Conservation (phyloP, 1,140 invertebrate species). For the Drosophila mojavensis region DNA sequence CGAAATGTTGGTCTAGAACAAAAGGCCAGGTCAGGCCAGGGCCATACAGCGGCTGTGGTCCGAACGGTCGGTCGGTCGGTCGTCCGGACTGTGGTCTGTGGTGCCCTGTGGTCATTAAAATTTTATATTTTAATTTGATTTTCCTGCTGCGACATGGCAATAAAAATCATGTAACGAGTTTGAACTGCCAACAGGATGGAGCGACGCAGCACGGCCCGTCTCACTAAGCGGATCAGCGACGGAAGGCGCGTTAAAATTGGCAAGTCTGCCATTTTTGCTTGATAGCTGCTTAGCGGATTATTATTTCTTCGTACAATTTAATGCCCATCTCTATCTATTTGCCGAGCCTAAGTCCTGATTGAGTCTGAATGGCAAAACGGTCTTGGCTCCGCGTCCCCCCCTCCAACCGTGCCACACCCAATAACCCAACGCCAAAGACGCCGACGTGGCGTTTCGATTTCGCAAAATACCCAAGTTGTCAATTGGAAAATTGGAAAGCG, state of each 20-base stretch:
- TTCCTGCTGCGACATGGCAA: constrained; percentile 61
- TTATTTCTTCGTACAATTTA: constrained; percentile 49
- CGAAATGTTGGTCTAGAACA: constrained; percentile 73
- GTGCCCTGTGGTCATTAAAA: constrained; percentile 72
- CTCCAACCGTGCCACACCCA: not conserved
- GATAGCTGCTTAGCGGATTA: constrained; percentile 62
- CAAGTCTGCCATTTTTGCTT: constrained; percentile 22
- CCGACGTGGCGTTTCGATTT: constrained; percentile 35
- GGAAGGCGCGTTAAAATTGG: constrained; percentile 51
- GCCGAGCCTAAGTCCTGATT: constrained; percentile 66
- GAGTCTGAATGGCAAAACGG: constrained; percentile 32
- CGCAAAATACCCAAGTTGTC: constrained; percentile 39
- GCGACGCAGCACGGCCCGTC: not conserved
- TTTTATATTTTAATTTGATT: constrained; percentile 82
- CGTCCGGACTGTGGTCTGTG: not conserved
- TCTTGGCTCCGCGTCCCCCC: too few species aligned
- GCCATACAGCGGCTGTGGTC: constrained; percentile 6
- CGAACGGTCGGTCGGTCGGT: not conserved
- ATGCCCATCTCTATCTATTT: constrained; percentile 49
- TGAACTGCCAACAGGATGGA: constrained; percentile 38
- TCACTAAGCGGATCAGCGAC: constrained; percentile 62
- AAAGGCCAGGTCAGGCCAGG: constrained; percentile 50
- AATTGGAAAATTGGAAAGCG: constrained; percentile 29
- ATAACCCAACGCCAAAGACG: constrained; percentile 35
- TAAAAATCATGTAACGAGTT: constrained; percentile 69